Evolutionary conservation across 2,797 vertebrate species (phyloP), one percentile per base, ranked within the genome.

Genomic region (Acanthis flammea): DNA sequence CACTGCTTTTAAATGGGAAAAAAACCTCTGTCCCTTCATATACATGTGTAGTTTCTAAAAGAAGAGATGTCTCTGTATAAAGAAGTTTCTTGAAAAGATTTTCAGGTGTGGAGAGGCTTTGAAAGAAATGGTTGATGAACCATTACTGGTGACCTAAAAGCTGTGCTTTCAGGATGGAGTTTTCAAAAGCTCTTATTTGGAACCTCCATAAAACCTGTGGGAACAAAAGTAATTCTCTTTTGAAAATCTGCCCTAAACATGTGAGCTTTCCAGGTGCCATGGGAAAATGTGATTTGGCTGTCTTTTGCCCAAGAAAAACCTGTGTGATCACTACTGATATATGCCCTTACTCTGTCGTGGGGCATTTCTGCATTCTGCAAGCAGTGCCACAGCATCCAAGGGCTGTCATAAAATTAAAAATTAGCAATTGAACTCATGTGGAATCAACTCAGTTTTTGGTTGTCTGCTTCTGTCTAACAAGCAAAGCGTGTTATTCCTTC

Each of bases 1-100:
- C 51, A 66, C 24, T 85, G 54, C 66, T 75, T 90, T 78, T 88
- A 93, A 83, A 94, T 94, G 71, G 74, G 61, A 90, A 68, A 47
- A 58, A 93, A 93, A 81, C 44, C n/a, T 88, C 53, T 57, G n/a
- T 89, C 44, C 37, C 55, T 90, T 85, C 80, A 61, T 79, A 67
- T 60, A 67, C 83, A 58, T 21, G 39, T 67, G 25, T 51, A 65
- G 37, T 67, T 92, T n/a, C 60, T 39, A 35, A 53, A 85, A 61
- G 85, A 61, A 91, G 58, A 1, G 4, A 54, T 77, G 35, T 24
- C 25, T 85, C 16, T 86, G 3, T 65, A 48, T 58, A 76, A 96
- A 84, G 62, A 63, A 65, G 39, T 88, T 86, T 76, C 51, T 81
- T 92, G 77, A 35, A 86, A 88, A 86, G 39, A 11, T 88, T 94